These are phyloP conservation scores for Cyclophora punctaria DNA, from an alignment of 2,888 invertebrate species.

Conservation along the genomic window DNA sequence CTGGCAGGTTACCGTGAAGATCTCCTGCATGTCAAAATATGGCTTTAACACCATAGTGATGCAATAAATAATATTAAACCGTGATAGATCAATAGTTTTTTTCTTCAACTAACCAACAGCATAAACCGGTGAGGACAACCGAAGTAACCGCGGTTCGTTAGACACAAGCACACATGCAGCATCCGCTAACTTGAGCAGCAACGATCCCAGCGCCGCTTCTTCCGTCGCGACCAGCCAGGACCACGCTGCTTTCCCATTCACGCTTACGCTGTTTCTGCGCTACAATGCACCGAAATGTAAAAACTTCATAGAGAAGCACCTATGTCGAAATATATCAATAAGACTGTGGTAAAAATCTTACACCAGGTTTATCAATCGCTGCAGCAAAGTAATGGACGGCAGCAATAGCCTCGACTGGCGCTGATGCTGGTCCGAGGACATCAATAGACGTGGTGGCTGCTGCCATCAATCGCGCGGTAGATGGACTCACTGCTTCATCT, in stretches of 20 bases:
- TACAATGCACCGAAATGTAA: no score
- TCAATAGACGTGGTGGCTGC: constrained; percentile 32
- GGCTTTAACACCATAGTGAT: background rate
- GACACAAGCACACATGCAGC: constrained; percentile 40
- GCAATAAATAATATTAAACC: no score
- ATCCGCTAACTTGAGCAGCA: constrained; percentile 45
- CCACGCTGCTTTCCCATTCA: constrained; percentile 36
- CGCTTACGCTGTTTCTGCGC: constrained; percentile 1
- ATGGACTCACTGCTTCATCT: constrained; percentile 49
- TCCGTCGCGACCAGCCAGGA: constrained; percentile 36
- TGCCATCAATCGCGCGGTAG: constrained; percentile 35
- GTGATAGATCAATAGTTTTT: no score
- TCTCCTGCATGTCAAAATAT: constrained; percentile 71
- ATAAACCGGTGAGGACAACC: constrained; percentile 45
- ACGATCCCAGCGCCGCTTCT: constrained; percentile 38
- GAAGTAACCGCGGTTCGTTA: constrained; percentile 44
- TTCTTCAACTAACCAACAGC: constrained; percentile 33
- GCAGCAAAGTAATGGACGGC: constrained; percentile 55
- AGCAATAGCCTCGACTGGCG: constrained; percentile 45
- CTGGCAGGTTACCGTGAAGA: constrained; percentile 82
- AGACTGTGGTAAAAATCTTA: no score
- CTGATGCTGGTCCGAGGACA: constrained; percentile 33
- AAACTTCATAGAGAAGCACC: no score
- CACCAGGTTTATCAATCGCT: constrained; percentile 26
- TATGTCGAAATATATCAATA: no score